Base-by-base conservation (phyloP, 2,888 invertebrate genomes). In the Leucophenga montana region DNA sequence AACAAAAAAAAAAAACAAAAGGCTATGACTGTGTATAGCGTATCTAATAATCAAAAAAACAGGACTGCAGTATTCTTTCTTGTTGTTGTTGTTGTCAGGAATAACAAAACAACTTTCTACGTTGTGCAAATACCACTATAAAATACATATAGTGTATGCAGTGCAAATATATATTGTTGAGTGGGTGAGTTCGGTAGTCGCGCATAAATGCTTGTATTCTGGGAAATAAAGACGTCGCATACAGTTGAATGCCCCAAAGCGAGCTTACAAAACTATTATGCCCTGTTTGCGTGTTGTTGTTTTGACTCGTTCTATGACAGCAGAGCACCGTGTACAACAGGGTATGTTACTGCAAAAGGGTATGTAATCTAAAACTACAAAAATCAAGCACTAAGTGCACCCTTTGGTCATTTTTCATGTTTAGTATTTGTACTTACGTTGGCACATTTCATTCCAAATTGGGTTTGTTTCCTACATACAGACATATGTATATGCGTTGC, bases 241-340 rank as follows among this genome's bases (percentile, higher is more conserved):
- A 77, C 82, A 84, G 84, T 83, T 83, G 83, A 83, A 83, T 83
- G 76, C 79, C 78, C 83, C 74, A 71, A 76, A 78, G 85, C 81
- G 77, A 80, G 80, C 84, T 85, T 78, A 78, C 84, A 75, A 82
- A 85, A 82, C 85, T 85, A 85, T 82, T 85, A 84, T 82, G 76
- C 79, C 20, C 46, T 50, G 50, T 16, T 75, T 71, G 64, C 78
- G 76, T 59, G 27, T 48, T 64, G 50, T 18, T 16, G 16, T 50
- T 50, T n/a, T 50, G 50, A n/a, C 50, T 16, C 18, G 50, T 50
- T 50, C 8, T 6, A 50, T 50, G 18, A 50, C n/a, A 50, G 50
- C 50, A 13, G 50, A 5, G 8, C 14, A 18, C 8, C 16, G n/a
- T 16, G 50, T 1, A 50, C n/a, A 69, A 54, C 67, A 59, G 62